These are phyloP conservation scores for Anableps anableps DNA, from an alignment of 2,797 vertebrate genomes.

Conservation along the genomic window DNA sequence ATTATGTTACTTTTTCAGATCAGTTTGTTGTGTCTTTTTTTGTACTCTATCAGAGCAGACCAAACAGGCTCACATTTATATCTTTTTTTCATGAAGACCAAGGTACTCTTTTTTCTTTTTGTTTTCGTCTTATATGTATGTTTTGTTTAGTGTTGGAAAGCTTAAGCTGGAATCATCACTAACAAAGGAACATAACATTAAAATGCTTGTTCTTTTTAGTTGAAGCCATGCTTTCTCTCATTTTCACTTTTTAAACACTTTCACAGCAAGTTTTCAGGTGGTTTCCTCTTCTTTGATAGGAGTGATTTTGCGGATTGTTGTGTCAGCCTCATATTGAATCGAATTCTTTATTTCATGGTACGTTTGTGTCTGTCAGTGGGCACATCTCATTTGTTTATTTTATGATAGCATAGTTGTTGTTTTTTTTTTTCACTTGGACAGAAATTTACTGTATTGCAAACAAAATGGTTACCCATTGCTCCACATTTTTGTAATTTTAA, in stretches of 20 bases:
- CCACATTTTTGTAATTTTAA: neutral
- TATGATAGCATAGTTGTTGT: neutral
- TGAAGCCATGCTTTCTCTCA: neutral
- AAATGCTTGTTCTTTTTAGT: neutral
- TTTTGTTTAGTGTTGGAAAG: neutral
- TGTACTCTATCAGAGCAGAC: neutral
- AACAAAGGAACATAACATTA: neutral
- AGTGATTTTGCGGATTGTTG: neutral
- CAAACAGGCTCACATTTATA: neutral
- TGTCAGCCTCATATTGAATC: neutral
- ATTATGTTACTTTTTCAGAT: neutral
- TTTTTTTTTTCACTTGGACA: neutral
- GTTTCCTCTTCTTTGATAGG: no score
- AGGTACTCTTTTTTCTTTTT: neutral
- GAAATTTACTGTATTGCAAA: neutral
- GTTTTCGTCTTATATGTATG: neutral
- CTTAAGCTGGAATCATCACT: neutral
- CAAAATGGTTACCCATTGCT: neutral
- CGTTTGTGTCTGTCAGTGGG: neutral
- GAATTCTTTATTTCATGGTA: neutral
- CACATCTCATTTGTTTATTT: neutral
- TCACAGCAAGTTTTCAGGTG: no score
- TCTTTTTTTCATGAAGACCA: no score
- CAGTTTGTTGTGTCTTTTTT: neutral
- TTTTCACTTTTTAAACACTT: no score